Conservation (phyloP, 2,797 vertebrate species). For the Potorous gilbertii region DNA sequence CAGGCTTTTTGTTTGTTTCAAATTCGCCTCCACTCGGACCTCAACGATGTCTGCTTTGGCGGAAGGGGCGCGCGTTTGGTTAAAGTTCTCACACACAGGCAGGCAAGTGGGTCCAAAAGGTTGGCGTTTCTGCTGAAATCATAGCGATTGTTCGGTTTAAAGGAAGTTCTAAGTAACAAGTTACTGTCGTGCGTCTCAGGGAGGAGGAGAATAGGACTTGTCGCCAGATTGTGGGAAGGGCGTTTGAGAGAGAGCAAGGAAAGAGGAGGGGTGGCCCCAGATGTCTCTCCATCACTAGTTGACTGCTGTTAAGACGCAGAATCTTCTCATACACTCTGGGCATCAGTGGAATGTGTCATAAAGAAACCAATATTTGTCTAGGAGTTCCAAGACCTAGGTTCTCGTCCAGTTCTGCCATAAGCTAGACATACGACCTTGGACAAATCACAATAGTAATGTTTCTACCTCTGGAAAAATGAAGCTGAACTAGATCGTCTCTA, state of each 20-base stretch:
- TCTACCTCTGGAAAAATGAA: not conserved
- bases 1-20: constrained; percentile 14
- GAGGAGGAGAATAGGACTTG: constrained; percentile 24
- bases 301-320: constrained; percentile 3
- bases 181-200: not conserved
- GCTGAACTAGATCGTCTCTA: not conserved
- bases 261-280: not conserved
- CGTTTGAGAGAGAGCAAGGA: not conserved
- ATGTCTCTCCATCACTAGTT: not conserved
- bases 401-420: not conserved
- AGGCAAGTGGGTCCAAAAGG: not conserved
- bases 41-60: constrained; percentile 42
- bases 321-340: not conserved
- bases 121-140: constrained; percentile 50
- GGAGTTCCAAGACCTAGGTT: not conserved
- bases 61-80: constrained; percentile 60
- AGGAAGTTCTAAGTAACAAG: constrained; percentile 1
- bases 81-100: not conserved
- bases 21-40: constrained; percentile 31
- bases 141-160: constrained; percentile 32
- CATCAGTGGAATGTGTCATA: not conserved
- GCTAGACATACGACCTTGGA: not conserved
- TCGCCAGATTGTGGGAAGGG: constrained; percentile 20
- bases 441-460: not conserved
- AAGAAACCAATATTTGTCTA: not conserved